These are phyloP conservation scores for Zaprionus tsacasi DNA, from an alignment of 1,140 invertebrate species.

Conservation along the genomic window DNA sequence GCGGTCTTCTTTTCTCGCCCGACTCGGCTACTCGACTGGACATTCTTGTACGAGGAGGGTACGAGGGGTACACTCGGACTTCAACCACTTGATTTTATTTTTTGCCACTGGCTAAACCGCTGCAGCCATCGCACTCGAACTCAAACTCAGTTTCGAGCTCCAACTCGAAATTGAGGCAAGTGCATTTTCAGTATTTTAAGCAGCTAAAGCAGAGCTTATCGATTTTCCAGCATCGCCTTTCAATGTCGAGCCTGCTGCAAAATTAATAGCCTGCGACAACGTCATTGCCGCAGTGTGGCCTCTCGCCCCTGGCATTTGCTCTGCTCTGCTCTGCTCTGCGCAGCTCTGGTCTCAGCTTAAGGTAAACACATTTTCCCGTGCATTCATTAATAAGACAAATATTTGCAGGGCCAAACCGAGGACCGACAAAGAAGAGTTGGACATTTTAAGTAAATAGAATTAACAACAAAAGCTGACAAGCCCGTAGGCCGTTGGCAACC, in stretches of 20 bases:
- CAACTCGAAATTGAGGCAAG: background rate
- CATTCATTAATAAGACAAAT: conserved; percentile 80
- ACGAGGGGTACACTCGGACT: background rate
- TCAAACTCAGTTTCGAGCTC: background rate
- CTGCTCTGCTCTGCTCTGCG: background rate
- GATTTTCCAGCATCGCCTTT: conserved; percentile 65
- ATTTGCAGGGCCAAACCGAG: conserved; percentile 59
- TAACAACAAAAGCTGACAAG: conserved; percentile 78
- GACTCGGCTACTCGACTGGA: background rate
- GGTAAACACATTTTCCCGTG: conserved; percentile 80
- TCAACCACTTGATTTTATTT: conserved; percentile 15
- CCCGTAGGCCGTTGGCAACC: conserved; percentile 28
- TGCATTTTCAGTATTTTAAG: conserved; percentile 22
- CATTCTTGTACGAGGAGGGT: background rate
- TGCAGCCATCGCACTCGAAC: background rate
- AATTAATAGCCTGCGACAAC: conserved; percentile 56
- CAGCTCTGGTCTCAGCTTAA: conserved; percentile 38
- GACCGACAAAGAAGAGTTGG: conserved; percentile 44
- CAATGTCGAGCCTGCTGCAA: conserved; percentile 49
- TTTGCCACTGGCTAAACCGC: conserved; percentile 3
- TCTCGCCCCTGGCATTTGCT: background rate
- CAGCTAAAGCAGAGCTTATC: conserved; percentile 42
- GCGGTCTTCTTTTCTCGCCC: background rate
- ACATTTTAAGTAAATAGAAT: conserved; percentile 78
- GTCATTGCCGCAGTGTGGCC: background rate